Percentiles rank a stretch among this genome's conserved stretches.
Conservation (phyloP, 2,113 vertebrate species). For the Caracal caracal region DNA sequence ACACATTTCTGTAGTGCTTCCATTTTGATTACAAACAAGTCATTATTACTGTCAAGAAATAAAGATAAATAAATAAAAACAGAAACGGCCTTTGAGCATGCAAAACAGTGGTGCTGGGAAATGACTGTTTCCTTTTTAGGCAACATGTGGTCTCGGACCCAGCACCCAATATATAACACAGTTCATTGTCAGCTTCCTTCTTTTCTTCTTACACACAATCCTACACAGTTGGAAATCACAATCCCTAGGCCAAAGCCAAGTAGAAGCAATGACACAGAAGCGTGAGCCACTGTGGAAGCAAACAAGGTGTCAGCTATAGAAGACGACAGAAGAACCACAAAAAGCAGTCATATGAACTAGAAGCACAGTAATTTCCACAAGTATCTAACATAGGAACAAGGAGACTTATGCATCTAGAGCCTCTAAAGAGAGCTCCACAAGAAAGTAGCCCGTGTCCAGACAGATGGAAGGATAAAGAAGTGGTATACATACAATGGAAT, state of each 20-base stretch:
- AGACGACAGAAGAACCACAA: background rate
- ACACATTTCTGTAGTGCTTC: background rate
- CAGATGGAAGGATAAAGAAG: background rate
- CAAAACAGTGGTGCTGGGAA: background rate
- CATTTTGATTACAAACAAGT: background rate
- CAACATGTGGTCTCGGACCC: background rate
- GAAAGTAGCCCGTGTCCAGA: background rate
- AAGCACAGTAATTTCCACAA: background rate
- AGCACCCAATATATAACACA: background rate
- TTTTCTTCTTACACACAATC: background rate
- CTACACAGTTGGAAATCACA: background rate
- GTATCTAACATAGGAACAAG: background rate
- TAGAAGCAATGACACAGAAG: background rate
- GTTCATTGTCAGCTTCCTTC: background rate
- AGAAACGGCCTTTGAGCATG: background rate
- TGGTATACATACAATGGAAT: background rate
- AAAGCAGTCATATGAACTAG: background rate
- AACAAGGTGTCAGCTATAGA: background rate
- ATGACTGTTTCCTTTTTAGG: background rate
- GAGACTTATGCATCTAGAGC: background rate
- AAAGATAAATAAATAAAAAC: background rate
- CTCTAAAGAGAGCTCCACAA: background rate
- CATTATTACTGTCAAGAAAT: background rate
- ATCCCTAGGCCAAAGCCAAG: background rate
- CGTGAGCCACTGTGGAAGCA: background rate